Evolutionary conservation across 2,888 invertebrate species (phyloP), one percentile per base, ranked within the genome.

Genomic region (Clitarchus hookeri): DNA sequence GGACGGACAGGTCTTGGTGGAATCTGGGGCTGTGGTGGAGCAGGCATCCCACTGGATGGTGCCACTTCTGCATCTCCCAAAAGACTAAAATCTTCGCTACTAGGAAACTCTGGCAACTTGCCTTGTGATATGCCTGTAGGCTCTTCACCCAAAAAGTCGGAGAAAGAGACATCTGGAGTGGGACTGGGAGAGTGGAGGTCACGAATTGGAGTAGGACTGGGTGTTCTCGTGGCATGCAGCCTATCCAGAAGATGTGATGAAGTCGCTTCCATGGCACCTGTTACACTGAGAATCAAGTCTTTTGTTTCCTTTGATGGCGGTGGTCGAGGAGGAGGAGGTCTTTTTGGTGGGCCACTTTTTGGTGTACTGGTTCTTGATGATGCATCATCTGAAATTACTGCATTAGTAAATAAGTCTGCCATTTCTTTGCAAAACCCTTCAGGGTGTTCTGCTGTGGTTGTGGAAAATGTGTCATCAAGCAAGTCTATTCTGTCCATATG

Each of bases 201-300:
- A 80, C 96, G 92, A 92, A 96, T 96, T 16, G 97, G 95, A 0
- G 97, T 96, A 0, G 97, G 97, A 91, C 97, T 97, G 0, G 97
- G 97, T 0, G 97, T 96, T 88, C 97, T 94, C 0, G 97, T 97
- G 9, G 95, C 96, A 85, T 97, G 96, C 87, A 97, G 94, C 87
- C 97, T 95, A 89, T 97, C 96, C 86, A 97, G 91, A 85, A 98
- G 92, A 90, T 97, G 96, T 6, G 96, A 95, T 89, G 97, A 97
- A 0, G 97, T 96, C 84, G 96, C 96, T 90, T 98, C 97, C 95
- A 97, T 95, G 86, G 96, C 97, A 2, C 96, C 97, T 77, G 97
- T 97, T 0, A 97, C 97, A 54, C 96, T 96, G 88, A 96, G 93
- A 84, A 97, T 95, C 36, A 98, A 92, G 90, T 97, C 96, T 92